Percentiles rank a stretch among this genome's conserved stretches.
These are phyloP conservation scores for Apteryx owenii DNA, from an alignment of 2,113 vertebrate species.

Conservation along the genomic window DNA sequence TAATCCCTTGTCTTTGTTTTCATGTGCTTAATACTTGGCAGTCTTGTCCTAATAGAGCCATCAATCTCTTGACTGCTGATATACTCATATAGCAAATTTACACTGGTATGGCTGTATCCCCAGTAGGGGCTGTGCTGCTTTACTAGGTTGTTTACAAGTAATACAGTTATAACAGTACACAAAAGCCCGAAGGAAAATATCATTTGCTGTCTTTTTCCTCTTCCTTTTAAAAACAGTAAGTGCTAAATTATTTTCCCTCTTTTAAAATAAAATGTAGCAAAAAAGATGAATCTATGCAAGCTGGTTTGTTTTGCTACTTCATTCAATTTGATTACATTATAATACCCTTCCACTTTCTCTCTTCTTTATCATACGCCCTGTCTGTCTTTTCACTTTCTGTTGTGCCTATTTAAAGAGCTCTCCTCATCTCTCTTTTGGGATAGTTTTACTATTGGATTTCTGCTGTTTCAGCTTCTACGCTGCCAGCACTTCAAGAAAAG, in stretches of 20 bases:
- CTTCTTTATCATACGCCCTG: neutral
- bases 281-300: neutral
- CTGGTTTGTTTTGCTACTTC: neutral
- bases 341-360: neutral
- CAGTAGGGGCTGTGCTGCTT: neutral
- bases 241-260: neutral
- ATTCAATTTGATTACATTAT: neutral
- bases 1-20: neutral
- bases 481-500: neutral
- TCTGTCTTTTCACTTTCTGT: neutral
- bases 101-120: neutral
- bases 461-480: conserved; percentile 10
- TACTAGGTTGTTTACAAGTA: neutral
- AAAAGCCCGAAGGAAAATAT: neutral
- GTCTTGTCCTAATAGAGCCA: neutral
- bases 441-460: neutral
- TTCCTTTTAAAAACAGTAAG: neutral
- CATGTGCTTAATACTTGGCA: neutral
- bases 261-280: neutral
- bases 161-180: neutral
- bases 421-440: conserved; percentile 2
- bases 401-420: neutral
- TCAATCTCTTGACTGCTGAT: neutral
- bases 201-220: neutral
- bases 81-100: accelerated